Percentiles rank a stretch among this genome's conserved stretches.
Evolutionary conservation across 1,140 invertebrate genomes (phyloP).

Genomic region (Diorhabda carinulata): DNA sequence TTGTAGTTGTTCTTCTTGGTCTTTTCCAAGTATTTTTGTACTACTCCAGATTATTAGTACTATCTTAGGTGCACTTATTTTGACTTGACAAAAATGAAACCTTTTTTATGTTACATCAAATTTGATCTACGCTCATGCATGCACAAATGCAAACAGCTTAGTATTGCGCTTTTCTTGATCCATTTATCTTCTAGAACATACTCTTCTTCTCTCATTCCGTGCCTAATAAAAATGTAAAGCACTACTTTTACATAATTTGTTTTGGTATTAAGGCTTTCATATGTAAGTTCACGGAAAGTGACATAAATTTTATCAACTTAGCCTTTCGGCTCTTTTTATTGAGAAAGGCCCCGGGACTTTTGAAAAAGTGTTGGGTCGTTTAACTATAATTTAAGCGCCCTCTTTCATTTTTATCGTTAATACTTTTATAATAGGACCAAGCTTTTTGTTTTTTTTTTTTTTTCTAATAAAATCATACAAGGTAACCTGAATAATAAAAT

Average conservation of each 20-base stretch:
- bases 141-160: slow-evolving; percentile 28
- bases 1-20: no score
- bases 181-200: slow-evolving; percentile 41
- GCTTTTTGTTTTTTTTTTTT: no score
- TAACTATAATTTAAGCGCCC: neutral
- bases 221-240: slow-evolving; percentile 47
- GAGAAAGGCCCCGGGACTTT: slow-evolving; percentile 8
- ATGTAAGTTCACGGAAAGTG: slow-evolving; percentile 19
- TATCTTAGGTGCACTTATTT: no score
- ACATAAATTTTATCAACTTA: slow-evolving; percentile 12
- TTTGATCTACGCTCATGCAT: neutral
- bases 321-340: neutral
- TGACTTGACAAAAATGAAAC: no score
- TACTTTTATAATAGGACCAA: no score
- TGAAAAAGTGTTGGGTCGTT: slow-evolving; percentile 1
- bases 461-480: no score
- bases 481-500: no score
- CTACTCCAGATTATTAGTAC: no score
- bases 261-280: slow-evolving; percentile 41
- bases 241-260: slow-evolving; percentile 46
- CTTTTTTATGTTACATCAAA: no score
- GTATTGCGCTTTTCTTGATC: slow-evolving; percentile 34
- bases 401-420: neutral
- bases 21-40: no score
- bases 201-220: slow-evolving; percentile 36